Percentiles rank a stretch among this genome's conserved stretches.
phyloP scores from a whole-genome alignment of 2,113 vertebrate species.

The Lepisosteus oculatus region DNA sequence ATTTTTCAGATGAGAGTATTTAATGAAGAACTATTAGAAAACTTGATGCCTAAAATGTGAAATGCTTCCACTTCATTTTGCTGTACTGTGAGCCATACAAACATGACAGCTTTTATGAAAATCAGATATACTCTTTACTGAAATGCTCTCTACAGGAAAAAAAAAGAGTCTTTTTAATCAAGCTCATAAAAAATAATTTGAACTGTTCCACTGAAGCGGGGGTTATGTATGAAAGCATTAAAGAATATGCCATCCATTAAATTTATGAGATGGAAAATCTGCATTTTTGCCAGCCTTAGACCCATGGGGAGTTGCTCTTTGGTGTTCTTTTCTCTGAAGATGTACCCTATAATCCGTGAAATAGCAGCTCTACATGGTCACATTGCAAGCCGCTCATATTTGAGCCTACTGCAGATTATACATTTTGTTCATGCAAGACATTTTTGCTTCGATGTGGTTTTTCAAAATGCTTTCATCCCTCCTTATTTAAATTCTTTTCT shows the following conservation, averaged over 20 bases:
- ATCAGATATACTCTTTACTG: not conserved
- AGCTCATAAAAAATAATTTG: conserved; percentile 36
- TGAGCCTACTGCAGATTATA: conserved; percentile 28
- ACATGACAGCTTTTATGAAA: conserved; percentile 15
- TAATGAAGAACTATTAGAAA: no score
- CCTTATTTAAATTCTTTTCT: conserved; percentile 25
- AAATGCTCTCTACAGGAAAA: conserved; percentile 24
- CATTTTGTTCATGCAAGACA: conserved; percentile 28
- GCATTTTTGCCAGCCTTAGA: conserved; percentile 22
- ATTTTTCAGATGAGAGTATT: no score
- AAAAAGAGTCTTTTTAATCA: conserved; percentile 33
- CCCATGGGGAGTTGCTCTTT: conserved; percentile 32
- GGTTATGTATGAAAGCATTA: conserved; percentile 37
- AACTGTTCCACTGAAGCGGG: conserved; percentile 24
- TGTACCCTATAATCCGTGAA: conserved; percentile 43
- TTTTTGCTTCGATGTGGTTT: conserved; percentile 33
- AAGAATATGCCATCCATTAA: conserved; percentile 45
- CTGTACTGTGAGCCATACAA: no score
- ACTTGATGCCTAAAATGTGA: no score
- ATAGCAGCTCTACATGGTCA: conserved; percentile 30
- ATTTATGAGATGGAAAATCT: conserved; percentile 45
- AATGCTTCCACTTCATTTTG: no score
- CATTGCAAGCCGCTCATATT: conserved; percentile 14
- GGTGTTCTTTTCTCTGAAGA: conserved; percentile 33
- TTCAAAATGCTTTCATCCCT: conserved; percentile 26